Base-by-base conservation (phyloP, 2,797 vertebrate species). In the Anguilla marmorata region DNA sequence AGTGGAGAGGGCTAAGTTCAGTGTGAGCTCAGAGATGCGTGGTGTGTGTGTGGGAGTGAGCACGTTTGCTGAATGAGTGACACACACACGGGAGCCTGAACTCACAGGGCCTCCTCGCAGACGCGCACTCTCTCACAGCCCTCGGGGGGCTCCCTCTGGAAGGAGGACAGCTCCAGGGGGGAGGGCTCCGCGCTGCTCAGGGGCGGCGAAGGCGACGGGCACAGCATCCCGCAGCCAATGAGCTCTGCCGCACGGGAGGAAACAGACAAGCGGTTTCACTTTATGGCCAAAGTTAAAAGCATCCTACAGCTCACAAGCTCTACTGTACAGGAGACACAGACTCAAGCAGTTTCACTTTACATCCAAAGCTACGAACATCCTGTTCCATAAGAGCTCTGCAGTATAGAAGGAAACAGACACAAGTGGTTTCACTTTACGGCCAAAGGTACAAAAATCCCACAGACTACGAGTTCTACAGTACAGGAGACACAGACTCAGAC, bases 91-190 rank as follows among this genome's bases (percentile, higher is more conserved):
- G 27, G 63, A 69, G 48, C 30, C 2, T 11, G 0, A 66, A 95
- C 96, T 96, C 91, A 97, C 96, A 30, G 87, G 45, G 93, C 92
- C 90, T 97, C 96, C 88, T 96, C 96, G 27, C 94, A 98, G 89
- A 96, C 97, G 56, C 91, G 87, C 89, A 98, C 94, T 92, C 95
- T 97, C 90, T 98, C 97, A 0, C 98, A 98, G 50, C 97, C 98
- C 92, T 98, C 97, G 0, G 97, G 98, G 56, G 97, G 98, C 89
- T 98, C 97, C 89, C 98, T 97, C 91, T 98, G 97, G 90, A 98
- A 98, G 93, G 96, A 94, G 0, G 97, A 96, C 24, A 96, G 96
- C 66, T 94, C 94, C 50, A 96, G 93, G 48, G 95, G 95, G 0
- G 96, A 95, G 0, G 92, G 91, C 89, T 92, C 93, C 11, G 84